A percentile compares a stretch with the other conserved stretches of the same genome.
These are phyloP conservation scores for Ischnus inquisitorius DNA, from an alignment of 2,888 invertebrate species.

Conservation along the genomic window DNA sequence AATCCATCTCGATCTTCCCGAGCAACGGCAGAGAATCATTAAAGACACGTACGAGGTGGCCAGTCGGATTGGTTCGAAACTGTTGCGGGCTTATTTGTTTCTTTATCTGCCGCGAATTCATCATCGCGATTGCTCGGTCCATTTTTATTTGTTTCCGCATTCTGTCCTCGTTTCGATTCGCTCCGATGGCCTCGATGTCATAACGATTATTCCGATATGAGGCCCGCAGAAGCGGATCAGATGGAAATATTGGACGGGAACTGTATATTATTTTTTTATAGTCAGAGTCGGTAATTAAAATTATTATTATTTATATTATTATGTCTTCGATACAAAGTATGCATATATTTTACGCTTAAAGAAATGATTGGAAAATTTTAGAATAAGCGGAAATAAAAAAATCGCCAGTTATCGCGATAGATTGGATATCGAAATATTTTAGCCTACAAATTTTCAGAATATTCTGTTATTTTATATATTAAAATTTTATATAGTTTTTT, in stretches of 20 bases:
- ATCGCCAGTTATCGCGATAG: too few relatives aligned
- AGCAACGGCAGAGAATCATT: not conserved
- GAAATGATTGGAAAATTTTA: too few relatives aligned
- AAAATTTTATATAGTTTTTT: too few relatives aligned
- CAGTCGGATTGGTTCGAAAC: not conserved
- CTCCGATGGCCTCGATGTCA: not conserved
- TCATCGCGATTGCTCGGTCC: not conserved
- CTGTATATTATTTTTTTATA: too few relatives aligned
- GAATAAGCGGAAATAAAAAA: too few relatives aligned
- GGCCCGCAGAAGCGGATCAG: not conserved
- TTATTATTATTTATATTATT: too few relatives aligned
- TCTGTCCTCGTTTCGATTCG: not conserved
- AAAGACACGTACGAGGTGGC: not conserved
- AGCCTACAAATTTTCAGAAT: too few relatives aligned
- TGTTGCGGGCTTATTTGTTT: not conserved
- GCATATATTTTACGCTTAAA: too few relatives aligned
- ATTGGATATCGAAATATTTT: too few relatives aligned
- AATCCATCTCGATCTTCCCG: constrained; percentile 7
- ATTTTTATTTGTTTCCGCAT: not conserved
- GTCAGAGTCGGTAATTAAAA: too few relatives aligned
- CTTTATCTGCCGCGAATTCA: not conserved
- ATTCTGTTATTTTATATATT: too few relatives aligned
- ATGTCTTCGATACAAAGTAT: too few relatives aligned
- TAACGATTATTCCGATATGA: constrained; percentile 13
- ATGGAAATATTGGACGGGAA: not conserved